phyloP scores from a whole-genome alignment of 2,797 vertebrate genomes.

The Acrocephalus scirpaceus region DNA sequence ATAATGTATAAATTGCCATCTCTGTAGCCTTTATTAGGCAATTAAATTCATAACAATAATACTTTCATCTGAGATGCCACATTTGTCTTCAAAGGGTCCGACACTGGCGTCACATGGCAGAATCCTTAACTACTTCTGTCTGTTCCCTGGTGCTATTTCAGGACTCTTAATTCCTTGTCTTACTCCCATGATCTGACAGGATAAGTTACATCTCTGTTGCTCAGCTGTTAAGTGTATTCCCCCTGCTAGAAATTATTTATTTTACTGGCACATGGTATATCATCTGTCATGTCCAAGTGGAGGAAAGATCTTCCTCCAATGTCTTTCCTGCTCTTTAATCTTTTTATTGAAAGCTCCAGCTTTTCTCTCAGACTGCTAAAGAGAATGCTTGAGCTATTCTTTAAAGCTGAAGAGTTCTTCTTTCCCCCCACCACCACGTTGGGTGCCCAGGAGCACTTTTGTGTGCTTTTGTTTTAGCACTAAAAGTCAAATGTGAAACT shows the following conservation, averaged over 20 bases:
- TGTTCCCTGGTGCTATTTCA: conserved; percentile 5
- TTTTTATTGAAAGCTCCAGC: background rate
- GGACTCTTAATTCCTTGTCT: background rate
- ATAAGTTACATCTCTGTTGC: conserved; percentile 29
- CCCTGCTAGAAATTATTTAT: conserved; percentile 53
- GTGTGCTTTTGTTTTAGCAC: background rate
- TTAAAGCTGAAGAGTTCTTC: background rate
- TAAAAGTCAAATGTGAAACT: background rate
- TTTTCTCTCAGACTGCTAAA: background rate
- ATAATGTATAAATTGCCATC: background rate
- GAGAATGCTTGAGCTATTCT: background rate
- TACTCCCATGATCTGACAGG: background rate
- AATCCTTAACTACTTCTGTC: background rate
- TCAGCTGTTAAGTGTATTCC: conserved; percentile 26
- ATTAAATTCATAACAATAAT: background rate
- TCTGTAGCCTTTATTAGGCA: background rate
- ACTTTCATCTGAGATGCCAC: background rate
- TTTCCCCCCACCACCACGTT: background rate
- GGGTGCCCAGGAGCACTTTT: background rate
- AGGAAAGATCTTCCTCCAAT: background rate
- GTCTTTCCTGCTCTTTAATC: conserved; percentile 33
- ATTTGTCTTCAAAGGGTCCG: conserved; percentile 4
- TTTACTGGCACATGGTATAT: background rate
- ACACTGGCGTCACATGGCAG: background rate
- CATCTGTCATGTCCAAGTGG: conserved; percentile 19